A percentile compares a stretch with the other conserved stretches of the same genome.
These are phyloP conservation scores for Clytia hemisphaerica DNA, from an alignment of 30 jellyfish, hydroid and myxozoan species.

Conservation along the genomic window DNA sequence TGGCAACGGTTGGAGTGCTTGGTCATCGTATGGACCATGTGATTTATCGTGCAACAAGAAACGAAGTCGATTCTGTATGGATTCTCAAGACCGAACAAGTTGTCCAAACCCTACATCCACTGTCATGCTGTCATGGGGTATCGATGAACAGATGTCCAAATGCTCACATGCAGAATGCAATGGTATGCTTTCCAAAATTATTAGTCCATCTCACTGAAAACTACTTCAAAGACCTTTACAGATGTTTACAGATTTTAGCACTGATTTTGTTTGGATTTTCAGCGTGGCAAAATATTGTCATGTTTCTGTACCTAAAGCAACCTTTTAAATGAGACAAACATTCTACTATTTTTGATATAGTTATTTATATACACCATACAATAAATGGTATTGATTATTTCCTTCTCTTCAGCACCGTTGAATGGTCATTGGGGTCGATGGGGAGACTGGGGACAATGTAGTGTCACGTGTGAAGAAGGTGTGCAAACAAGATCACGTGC, in stretches of 20 bases:
- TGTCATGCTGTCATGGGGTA: slow-evolving; percentile 35
- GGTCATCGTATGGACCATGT: slow-evolving; percentile 81
- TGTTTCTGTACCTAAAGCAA: background rate
- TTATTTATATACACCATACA: too few species aligned
- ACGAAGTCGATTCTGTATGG: slow-evolving; percentile 72
- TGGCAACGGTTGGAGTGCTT: slow-evolving; percentile 70
- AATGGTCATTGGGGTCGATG: slow-evolving; percentile 78
- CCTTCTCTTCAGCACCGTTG: slow-evolving; percentile 66
- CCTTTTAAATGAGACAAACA: background rate
- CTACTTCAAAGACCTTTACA: background rate
- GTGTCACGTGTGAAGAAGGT: slow-evolving; percentile 50
- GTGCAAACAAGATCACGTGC: slow-evolving; percentile 23
- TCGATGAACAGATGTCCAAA: slow-evolving; percentile 31
- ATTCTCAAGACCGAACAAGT: slow-evolving; percentile 9
- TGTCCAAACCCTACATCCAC: slow-evolving; percentile 46
- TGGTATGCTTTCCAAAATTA: slow-evolving; percentile 46
- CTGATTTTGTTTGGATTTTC: background rate
- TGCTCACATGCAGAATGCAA: slow-evolving; percentile 73
- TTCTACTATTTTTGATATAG: background rate
- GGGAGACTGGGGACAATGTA: slow-evolving; percentile 59
- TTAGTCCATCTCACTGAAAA: background rate
- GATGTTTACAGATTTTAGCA: background rate
- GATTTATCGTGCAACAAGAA: slow-evolving; percentile 37
- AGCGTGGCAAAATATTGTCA: background rate
- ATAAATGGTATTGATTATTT: too few species aligned